Conservation (phyloP, 2,888 invertebrate species). For the Catocala fraxini region DNA sequence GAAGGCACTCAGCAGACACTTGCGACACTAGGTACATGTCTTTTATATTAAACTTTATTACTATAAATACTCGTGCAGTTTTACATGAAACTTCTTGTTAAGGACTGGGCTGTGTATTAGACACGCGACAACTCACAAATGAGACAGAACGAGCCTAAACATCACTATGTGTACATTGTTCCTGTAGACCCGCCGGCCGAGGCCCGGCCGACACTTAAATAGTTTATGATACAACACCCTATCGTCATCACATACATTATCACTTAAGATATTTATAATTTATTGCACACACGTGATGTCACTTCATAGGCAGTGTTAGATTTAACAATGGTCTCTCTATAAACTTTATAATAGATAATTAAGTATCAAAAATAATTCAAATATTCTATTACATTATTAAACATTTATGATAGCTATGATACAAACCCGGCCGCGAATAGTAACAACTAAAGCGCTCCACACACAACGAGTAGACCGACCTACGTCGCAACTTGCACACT, state of each 20-base stretch:
- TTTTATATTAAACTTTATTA: conserved; percentile 31
- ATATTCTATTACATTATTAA: conserved; percentile 64
- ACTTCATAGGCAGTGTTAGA: conserved; percentile 64
- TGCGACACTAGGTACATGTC: conserved; percentile 24
- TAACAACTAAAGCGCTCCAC: conserved; percentile 48
- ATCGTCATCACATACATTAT: conserved; percentile 40
- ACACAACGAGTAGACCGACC: conserved; percentile 7
- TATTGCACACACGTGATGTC: conserved; percentile 68
- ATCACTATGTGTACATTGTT: conserved; percentile 40
- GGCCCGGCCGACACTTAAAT: conserved; percentile 19
- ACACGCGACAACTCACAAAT: conserved; percentile 37
- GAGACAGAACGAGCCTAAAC: conserved; percentile 36
- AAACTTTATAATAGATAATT: conserved; percentile 65
- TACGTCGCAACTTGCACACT: conserved; percentile 2
- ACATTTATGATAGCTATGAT: conserved; percentile 60
- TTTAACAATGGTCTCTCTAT: conserved; percentile 62
- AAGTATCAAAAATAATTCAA: conserved; percentile 79
- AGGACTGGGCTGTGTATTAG: conserved; percentile 34
- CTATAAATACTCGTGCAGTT: conserved; percentile 28
- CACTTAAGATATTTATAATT: conserved; percentile 54
- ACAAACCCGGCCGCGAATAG: conserved; percentile 61
- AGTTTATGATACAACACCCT: conserved; percentile 31
- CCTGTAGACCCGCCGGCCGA: conserved; percentile 27
- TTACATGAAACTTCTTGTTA: conserved; percentile 42
- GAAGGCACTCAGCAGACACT: conserved; percentile 49